A percentile compares a stretch with the other conserved stretches of the same genome.
phyloP scores from a whole-genome alignment of 2,797 vertebrate genomes.

The Arvicola amphibius region DNA sequence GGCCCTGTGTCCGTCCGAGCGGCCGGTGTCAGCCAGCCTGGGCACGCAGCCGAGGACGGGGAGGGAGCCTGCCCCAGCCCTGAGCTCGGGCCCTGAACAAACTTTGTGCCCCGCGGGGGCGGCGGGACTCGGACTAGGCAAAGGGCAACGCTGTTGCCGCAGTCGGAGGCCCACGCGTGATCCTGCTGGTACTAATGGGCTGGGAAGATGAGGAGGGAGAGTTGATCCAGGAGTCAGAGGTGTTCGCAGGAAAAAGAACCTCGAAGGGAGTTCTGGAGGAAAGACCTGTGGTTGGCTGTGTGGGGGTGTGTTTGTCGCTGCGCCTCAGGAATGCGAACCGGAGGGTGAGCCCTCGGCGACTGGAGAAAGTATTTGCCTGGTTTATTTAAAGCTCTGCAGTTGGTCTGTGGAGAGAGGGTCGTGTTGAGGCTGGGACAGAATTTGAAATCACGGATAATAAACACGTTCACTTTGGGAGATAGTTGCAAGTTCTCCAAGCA shows the following conservation, averaged over 20 bases:
- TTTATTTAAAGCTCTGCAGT: slow-evolving; percentile 57
- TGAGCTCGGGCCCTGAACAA: not conserved
- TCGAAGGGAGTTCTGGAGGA: not conserved
- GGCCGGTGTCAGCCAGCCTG: not conserved
- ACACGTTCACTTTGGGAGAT: not conserved
- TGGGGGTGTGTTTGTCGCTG: not conserved
- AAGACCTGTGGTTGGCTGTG: not conserved
- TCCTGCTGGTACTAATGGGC: not conserved
- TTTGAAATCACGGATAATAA: slow-evolving; percentile 54
- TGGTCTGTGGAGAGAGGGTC: not conserved
- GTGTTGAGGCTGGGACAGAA: slow-evolving; percentile 4
- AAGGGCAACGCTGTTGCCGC: not conserved
- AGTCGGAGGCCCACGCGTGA: not conserved
- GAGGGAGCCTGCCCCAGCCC: not conserved
- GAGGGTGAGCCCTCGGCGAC: not conserved
- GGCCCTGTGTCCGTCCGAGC: slow-evolving; percentile 17
- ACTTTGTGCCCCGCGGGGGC: slow-evolving; percentile 36
- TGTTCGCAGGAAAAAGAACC: not conserved
- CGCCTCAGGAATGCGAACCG: not conserved
- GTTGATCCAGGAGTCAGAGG: not conserved
- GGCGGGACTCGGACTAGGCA: slow-evolving; percentile 10
- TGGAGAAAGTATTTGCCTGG: slow-evolving; percentile 39
- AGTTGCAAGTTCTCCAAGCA: slow-evolving; percentile 41
- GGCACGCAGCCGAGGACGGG: not conserved
- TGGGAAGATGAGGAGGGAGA: not conserved